Evolutionary conservation across 1,140 invertebrate genomes (phyloP), one percentile per base, ranked within the genome.

Genomic region (Zophobas atratus): DNA sequence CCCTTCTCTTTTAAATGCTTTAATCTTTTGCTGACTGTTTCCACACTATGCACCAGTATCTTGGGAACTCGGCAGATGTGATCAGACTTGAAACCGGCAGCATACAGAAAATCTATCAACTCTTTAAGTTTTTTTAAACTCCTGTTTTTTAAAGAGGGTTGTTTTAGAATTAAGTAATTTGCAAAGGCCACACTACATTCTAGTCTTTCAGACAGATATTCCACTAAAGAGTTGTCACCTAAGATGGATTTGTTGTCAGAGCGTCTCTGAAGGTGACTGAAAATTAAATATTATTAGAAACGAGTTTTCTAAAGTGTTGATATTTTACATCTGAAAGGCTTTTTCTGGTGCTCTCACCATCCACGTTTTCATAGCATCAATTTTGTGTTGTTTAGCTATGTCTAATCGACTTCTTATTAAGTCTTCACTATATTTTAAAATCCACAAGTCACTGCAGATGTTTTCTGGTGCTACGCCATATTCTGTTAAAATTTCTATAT

Each of bases 361-460:
- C 89, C 89, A 90, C 0, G 89, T 89, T 84, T 89, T 90, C 2
- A 89, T 82, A 72, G 84, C 86, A 43, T 84, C 84, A 33, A 90
- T 84, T 20, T 88, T 86, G 20, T 86, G 84, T 32, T 84, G 75
- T 78, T 86, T 86, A 0, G 86, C 86, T 1, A 82, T 80, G 60
- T 86, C 81, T 35, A 90, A 75, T 1, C 89, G 84, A 43, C 85
- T 4, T 75, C 84, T 78, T 20, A 89, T 86, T 0, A 81, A 81
- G 20, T 85, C 78, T 1, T 84, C 77, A 33, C 82, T 87, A 79
- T 89, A 89, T 6, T 84, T 85, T 70, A 90, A 88, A 3, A 88
- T 86, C 88, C 88, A 90, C 1, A 88, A 82, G 82, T 90, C 89
- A 63, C 85, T 88, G 6, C 87, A 78, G 53, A 90, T 86, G 70